Percentiles rank a stretch among this genome's conserved stretches.
phyloP scores from a whole-genome alignment of 2,888 invertebrate genomes.

The Leucophenga maculata region DNA sequence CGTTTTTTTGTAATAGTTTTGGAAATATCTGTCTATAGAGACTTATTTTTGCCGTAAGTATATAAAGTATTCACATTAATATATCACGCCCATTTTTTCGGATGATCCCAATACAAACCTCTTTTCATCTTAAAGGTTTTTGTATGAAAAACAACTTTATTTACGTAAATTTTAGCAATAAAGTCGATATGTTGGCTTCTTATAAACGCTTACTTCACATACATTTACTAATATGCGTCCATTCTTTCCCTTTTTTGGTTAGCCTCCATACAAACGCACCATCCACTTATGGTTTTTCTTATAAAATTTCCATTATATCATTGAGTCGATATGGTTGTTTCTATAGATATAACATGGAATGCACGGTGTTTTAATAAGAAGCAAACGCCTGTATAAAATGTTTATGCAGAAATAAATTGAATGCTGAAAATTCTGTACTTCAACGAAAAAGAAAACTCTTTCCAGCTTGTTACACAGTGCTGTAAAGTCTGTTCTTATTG shows the following conservation, averaged over 20 bases:
- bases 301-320: no score
- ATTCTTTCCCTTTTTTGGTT: neutral
- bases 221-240: neutral
- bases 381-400: slow-evolving; percentile 53
- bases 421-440: slow-evolving; percentile 35
- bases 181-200: no score
- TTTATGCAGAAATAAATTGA: slow-evolving; percentile 58
- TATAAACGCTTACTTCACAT: neutral
- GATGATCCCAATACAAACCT: no score
- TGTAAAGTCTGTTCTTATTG: neutral
- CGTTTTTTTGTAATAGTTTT: no score
- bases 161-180: neutral
- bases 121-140: no score
- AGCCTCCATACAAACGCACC: neutral
- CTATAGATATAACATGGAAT: no score
- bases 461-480: neutral
- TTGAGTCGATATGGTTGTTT: no score
- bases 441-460: neutral
- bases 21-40: no score
- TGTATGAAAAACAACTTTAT: slow-evolving; percentile 43
- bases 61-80: no score
- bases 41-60: no score
- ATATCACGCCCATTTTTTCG: no score
- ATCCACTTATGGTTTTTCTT: no score
- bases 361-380: slow-evolving; percentile 30